Evolutionary conservation across 2,888 invertebrate species (phyloP).

Genomic region (Meteorus colon): DNA sequence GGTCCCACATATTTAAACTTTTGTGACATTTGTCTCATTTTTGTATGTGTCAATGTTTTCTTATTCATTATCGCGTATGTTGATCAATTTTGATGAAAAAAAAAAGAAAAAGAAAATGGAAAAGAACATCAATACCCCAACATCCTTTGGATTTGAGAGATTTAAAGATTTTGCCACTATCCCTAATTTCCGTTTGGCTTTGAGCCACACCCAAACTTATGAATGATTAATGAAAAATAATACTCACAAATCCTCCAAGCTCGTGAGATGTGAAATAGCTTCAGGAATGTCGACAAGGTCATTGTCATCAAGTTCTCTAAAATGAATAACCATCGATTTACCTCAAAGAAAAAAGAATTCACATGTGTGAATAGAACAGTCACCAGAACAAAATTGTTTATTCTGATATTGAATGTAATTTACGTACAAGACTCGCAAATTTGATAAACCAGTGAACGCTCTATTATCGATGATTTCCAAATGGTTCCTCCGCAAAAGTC

Average conservation of each 20-base stretch:
- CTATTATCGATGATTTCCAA: slow-evolving; percentile 85
- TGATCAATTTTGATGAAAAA: not conserved
- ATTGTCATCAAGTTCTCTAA: slow-evolving; percentile 87
- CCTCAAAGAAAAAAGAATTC: not conserved
- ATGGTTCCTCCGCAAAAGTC: slow-evolving; percentile 90
- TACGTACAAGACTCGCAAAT: slow-evolving; percentile 91
- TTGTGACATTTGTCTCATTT: too few relatives aligned
- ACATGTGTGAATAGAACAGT: slow-evolving; percentile 51
- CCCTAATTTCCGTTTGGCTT: too few relatives aligned
- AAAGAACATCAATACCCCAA: not conserved
- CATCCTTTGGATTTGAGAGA: too few relatives aligned
- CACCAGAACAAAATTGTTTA: not conserved
- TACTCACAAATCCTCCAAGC: slow-evolving; percentile 90
- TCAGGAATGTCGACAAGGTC: slow-evolving; percentile 83
- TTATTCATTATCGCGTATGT: too few relatives aligned
- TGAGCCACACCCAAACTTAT: too few relatives aligned
- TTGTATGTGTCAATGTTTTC: too few relatives aligned
- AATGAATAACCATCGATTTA: slow-evolving; percentile 43
- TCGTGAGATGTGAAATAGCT: slow-evolving; percentile 83
- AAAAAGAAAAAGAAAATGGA: not conserved
- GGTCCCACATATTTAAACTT: too few relatives aligned
- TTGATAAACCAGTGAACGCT: slow-evolving; percentile 86
- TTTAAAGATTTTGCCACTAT: too few relatives aligned
- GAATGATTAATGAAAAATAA: too few relatives aligned
- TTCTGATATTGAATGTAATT: not conserved